A percentile compares a stretch with the other conserved stretches of the same genome.
phyloP scores from a whole-genome alignment of 2,113 vertebrate genomes.

The Pungitius pungitius region DNA sequence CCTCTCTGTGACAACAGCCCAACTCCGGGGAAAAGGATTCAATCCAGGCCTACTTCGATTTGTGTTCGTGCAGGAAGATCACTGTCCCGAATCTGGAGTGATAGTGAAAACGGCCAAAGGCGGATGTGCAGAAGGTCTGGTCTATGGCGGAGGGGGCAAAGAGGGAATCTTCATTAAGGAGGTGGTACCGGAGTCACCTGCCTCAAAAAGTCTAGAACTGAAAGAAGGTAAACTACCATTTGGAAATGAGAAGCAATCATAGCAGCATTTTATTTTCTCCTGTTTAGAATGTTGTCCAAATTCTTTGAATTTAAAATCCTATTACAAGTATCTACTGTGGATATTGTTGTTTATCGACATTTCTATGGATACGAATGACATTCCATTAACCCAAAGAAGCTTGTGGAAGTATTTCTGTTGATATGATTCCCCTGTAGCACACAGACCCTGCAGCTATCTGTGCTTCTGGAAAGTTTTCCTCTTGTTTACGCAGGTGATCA shows the following conservation, averaged over 20 bases:
- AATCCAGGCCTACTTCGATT: constrained; percentile 8
- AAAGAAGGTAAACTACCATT: constrained; percentile 87
- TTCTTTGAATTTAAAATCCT: background rate
- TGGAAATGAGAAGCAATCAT: background rate
- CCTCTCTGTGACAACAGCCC: background rate
- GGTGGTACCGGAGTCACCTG: constrained; percentile 89
- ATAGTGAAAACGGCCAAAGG: constrained; percentile 88
- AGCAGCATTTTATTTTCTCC: background rate
- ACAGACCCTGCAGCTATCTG: background rate
- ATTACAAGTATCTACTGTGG: background rate
- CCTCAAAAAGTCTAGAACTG: constrained; percentile 87
- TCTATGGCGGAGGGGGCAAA: constrained; percentile 88
- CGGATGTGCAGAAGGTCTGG: constrained; percentile 87
- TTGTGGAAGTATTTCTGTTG: background rate
- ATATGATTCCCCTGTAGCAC: background rate
- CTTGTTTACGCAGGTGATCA: constrained; percentile 87
- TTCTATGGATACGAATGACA: background rate
- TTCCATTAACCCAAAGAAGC: background rate
- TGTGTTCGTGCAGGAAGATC: constrained; percentile 65
- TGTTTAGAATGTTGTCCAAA: background rate
- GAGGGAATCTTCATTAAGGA: constrained; percentile 92
- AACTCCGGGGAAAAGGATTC: background rate
- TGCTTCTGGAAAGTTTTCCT: background rate
- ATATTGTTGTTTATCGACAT: background rate
- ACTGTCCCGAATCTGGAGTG: constrained; percentile 78